Percentiles rank a stretch among this genome's conserved stretches.
Evolutionary conservation across 2,113 vertebrate species (phyloP).

Genomic region (Phycodurus eques): DNA sequence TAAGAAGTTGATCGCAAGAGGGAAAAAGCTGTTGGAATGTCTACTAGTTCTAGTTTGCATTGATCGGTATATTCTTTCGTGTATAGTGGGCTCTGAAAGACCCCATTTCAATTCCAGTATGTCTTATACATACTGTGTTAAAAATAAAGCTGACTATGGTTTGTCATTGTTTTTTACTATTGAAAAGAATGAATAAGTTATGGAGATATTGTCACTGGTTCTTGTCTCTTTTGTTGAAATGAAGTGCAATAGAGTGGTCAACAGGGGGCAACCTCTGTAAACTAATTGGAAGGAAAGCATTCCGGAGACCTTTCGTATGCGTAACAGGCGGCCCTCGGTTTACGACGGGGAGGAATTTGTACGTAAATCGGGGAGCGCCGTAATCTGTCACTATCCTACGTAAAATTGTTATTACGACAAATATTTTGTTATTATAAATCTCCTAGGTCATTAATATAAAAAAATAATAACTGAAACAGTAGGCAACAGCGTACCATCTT

Average conservation of each 20-base stretch:
- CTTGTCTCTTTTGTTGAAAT: background rate
- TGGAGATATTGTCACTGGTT: background rate
- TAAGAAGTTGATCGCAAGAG: too few species aligned
- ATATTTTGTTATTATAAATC: background rate
- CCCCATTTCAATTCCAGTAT: too few species aligned
- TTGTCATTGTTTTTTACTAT: background rate
- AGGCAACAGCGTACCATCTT: background rate
- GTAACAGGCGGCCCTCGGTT: background rate
- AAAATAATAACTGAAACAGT: background rate
- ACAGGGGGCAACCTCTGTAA: conserved; percentile 48
- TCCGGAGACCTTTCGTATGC: background rate
- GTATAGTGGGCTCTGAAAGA: too few species aligned
- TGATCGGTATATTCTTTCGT: too few species aligned
- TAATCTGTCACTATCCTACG: too few species aligned
- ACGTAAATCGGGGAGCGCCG: background rate
- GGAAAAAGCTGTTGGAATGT: too few species aligned
- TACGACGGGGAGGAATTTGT: background rate
- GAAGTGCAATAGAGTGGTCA: conserved; percentile 28
- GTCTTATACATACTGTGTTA: too few species aligned
- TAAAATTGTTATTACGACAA: too few species aligned
- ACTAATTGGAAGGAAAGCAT: conserved; percentile 5
- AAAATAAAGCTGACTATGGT: too few species aligned
- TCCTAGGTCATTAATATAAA: background rate
- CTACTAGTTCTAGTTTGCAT: too few species aligned
- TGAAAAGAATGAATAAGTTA: background rate